These are phyloP conservation scores for Tachystola acroxantha DNA, from an alignment of 2,888 invertebrate species.

Conservation along the genomic window DNA sequence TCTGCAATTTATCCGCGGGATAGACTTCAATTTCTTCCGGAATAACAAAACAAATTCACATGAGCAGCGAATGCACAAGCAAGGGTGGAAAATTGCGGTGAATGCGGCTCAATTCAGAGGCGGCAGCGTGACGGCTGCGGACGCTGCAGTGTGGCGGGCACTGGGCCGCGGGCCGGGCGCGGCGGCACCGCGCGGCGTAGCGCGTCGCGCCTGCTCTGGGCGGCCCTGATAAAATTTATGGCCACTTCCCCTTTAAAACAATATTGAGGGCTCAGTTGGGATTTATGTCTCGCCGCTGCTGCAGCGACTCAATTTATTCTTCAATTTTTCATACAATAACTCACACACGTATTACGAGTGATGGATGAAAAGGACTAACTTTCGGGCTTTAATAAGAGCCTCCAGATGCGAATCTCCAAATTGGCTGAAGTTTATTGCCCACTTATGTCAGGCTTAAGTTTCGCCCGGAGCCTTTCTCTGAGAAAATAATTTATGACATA, in stretches of 20 bases:
- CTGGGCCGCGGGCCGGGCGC: constrained; percentile 23
- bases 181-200: constrained; percentile 20
- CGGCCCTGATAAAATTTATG: constrained; percentile 78
- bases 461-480: constrained; percentile 72
- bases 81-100: constrained; percentile 67
- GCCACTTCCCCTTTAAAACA: constrained; percentile 79
- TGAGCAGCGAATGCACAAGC: constrained; percentile 58
- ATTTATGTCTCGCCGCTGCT: constrained; percentile 78
- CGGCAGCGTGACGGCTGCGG: constrained; percentile 16
- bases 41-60: constrained; percentile 57
- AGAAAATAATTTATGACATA: constrained; percentile 74
- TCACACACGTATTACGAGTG: constrained; percentile 78
- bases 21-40: constrained; percentile 47
- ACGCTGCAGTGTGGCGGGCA: constrained; percentile 4
- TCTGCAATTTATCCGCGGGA: constrained; percentile 31
- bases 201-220: constrained; percentile 54
- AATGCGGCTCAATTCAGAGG: constrained; percentile 27
- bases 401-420: constrained; percentile 79
- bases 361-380: constrained; percentile 79
- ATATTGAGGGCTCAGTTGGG: constrained; percentile 79
- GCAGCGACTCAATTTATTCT: constrained; percentile 79
- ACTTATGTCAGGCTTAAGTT: constrained; percentile 78
- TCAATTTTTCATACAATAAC: constrained; percentile 79
- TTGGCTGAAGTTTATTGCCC: constrained; percentile 79
- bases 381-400: constrained; percentile 79